Evolutionary conservation across 2,888 invertebrate genomes (phyloP).

Genomic region (Graphium colonna): DNA sequence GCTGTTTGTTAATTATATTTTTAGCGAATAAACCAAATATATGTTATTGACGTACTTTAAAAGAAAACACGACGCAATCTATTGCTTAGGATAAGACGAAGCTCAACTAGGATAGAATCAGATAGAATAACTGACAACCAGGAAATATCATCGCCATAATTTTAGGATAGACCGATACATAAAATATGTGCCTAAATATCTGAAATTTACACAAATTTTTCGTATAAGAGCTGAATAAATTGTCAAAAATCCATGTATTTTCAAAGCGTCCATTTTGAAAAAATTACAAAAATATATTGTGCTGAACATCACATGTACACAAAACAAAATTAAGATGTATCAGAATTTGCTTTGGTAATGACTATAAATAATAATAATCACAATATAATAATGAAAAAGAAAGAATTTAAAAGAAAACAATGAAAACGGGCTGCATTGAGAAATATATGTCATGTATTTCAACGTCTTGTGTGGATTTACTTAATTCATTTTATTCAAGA

Average conservation of each 20-base stretch:
- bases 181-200: background rate
- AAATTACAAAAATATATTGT: too few species aligned
- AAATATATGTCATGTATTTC: too few species aligned
- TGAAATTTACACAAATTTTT: background rate
- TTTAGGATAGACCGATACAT: slow-evolving; percentile 7
- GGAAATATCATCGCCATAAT: slow-evolving; percentile 38
- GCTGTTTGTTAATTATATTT: slow-evolving; percentile 61
- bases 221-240: background rate
- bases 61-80: slow-evolving; percentile 9
- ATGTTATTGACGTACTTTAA: slow-evolving; percentile 35
- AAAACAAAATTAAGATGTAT: too few species aligned
- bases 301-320: too few species aligned
- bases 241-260: background rate
- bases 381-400: too few species aligned
- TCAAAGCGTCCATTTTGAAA: background rate
- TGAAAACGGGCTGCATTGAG: too few species aligned
- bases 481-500: background rate
- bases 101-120: slow-evolving; percentile 45
- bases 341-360: too few species aligned
- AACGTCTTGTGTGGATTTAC: too few species aligned
- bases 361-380: too few species aligned
- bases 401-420: too few species aligned
- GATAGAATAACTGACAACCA: slow-evolving; percentile 42
- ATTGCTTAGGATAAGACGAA: slow-evolving; percentile 43
- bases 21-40: slow-evolving; percentile 70